A percentile compares a stretch with the other conserved stretches of the same genome.
Evolutionary conservation across 2,113 vertebrate genomes (phyloP).

Genomic region (Gopherus flavomarginatus): DNA sequence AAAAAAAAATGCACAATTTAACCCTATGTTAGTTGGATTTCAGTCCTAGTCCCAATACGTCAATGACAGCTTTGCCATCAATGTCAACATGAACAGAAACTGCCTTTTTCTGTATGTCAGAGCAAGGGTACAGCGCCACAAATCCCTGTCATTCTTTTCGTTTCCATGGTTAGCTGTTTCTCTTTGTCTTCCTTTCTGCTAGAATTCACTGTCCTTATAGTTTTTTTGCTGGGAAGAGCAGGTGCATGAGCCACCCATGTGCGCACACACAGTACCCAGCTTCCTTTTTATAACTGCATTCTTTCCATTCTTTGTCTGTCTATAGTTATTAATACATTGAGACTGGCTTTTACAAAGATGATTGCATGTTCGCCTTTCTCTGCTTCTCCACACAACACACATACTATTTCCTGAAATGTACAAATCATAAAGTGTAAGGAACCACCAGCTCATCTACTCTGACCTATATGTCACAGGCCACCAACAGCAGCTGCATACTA

Average conservation of each 20-base stretch:
- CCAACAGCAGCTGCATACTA: neutral
- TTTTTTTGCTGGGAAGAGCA: neutral
- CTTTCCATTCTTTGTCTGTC: neutral
- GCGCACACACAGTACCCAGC: accelerated
- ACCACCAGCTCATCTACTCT: neutral
- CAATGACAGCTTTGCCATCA: slow-evolving; percentile 1
- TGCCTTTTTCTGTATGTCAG: accelerated
- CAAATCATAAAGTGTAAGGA: neutral
- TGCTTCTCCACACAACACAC: accelerated
- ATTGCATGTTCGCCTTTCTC: neutral
- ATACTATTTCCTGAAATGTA: neutral
- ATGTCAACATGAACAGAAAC: neutral
- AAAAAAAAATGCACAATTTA: slow-evolving; percentile 61
- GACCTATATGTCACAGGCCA: neutral
- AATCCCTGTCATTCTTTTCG: neutral
- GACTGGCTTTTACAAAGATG: neutral
- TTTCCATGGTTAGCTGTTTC: neutral
- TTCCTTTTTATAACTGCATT: neutral
- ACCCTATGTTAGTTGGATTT: slow-evolving; percentile 23
- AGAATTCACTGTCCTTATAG: neutral
- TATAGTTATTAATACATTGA: accelerated
- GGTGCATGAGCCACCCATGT: no score
- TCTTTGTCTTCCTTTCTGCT: neutral
- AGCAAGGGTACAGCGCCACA: accelerated
- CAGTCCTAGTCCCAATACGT: slow-evolving; percentile 52